Evolutionary conservation across 2,113 vertebrate species (phyloP).

Genomic region (Myanophis thanlyinensis): DNA sequence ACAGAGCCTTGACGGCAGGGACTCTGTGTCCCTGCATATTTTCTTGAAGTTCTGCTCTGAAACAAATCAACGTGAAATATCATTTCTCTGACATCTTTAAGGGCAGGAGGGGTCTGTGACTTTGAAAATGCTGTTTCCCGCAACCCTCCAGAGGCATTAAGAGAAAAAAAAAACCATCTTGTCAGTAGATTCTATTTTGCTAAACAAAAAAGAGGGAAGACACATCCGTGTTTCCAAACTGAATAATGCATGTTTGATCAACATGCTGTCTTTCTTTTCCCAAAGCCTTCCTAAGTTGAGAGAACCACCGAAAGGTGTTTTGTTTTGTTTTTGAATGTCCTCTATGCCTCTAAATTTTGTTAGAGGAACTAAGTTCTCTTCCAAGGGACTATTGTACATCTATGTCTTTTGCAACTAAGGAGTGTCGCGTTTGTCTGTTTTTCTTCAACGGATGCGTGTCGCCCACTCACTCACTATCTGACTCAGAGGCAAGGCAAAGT

Average conservation of each 20-base stretch:
- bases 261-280: neutral
- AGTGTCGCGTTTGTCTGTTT: neutral
- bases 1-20: neutral
- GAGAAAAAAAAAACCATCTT: neutral
- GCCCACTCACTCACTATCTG: too few species aligned
- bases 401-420: neutral
- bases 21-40: conserved; percentile 42
- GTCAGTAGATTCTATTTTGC: neutral
- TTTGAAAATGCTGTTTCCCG: conserved; percentile 10
- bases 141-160: neutral
- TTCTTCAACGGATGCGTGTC: neutral
- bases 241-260: neutral
- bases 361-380: neutral
- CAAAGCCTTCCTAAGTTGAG: neutral
- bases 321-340: neutral
- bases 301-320: neutral
- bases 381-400: neutral
- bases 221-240: neutral
- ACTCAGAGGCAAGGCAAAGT: neutral
- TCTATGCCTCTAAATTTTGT: neutral
- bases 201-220: neutral
- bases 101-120: conserved; percentile 13
- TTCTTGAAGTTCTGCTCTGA: conserved; percentile 23
- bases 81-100: conserved; percentile 37
- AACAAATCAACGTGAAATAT: conserved; percentile 12